A percentile compares a stretch with the other conserved stretches of the same genome.
These are phyloP conservation scores for Clarias laeviceps DNA, from an alignment of 2,797 vertebrate genomes.

Conservation along the genomic window DNA sequence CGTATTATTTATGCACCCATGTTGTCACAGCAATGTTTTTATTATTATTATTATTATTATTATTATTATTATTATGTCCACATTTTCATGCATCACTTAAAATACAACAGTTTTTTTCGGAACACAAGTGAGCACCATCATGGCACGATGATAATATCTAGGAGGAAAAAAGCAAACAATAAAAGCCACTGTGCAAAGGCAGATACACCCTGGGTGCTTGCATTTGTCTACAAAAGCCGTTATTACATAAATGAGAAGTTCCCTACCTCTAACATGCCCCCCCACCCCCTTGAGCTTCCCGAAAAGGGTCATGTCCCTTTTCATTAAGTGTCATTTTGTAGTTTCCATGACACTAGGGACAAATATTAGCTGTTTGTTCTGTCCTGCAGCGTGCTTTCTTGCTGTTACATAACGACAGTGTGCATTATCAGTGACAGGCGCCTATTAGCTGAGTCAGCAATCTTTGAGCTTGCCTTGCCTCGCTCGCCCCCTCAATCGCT, in stretches of 20 bases:
- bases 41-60: no score
- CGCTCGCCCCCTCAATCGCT: not conserved
- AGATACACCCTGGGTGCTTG: not conserved
- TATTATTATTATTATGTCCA: not conserved
- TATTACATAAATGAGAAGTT: conserved; percentile 25
- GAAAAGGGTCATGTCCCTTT: conserved; percentile 35
- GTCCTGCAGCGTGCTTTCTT: conserved; percentile 26
- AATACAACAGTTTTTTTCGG: not conserved
- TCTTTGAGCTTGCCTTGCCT: conserved; percentile 22
- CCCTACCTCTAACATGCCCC: not conserved
- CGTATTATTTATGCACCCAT: no score
- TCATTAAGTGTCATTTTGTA: conserved; percentile 47
- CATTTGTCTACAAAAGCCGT: not conserved
- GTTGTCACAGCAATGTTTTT: no score
- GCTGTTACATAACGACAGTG: conserved; percentile 44
- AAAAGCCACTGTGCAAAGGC: not conserved
- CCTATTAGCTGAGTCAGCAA: conserved; percentile 38
- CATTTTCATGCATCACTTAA: not conserved
- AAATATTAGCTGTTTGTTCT: conserved; percentile 48
- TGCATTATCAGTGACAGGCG: conserved; percentile 39
- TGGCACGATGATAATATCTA: not conserved
- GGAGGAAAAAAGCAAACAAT: not conserved
- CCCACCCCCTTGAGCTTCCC: not conserved
- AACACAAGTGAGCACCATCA: not conserved
- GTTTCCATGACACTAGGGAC: conserved; percentile 51